Evolutionary conservation across 2,797 vertebrate genomes (phyloP).

Genomic region (Xenops minutus): DNA sequence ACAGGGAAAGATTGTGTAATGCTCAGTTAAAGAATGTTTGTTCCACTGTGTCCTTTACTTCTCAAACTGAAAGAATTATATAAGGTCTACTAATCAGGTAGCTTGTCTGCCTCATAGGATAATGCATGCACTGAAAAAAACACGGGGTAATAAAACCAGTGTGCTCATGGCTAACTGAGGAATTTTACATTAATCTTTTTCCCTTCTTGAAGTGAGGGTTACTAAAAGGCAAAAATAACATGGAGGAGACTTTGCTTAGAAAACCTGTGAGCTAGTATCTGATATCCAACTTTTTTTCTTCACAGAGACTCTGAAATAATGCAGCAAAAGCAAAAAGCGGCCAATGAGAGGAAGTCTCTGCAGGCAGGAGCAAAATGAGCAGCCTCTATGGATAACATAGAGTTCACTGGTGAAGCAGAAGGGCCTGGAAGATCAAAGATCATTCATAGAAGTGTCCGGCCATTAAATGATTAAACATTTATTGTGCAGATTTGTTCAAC

Average conservation of each 20-base stretch:
- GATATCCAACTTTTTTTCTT: neutral
- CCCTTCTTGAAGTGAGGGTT: neutral
- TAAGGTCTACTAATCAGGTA: neutral
- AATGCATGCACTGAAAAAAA: neutral
- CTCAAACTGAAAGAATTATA: neutral
- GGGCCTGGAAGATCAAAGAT: constrained; percentile 29
- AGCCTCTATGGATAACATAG: neutral
- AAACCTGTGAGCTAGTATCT: neutral
- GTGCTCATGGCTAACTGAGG: neutral
- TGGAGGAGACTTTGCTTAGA: neutral
- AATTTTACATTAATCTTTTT: neutral
- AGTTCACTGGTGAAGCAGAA: neutral
- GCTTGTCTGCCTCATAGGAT: neutral
- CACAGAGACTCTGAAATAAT: constrained; percentile 80
- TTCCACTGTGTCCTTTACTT: neutral
- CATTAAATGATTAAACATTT: constrained; percentile 30
- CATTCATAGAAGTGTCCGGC: neutral
- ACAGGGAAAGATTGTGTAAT: neutral
- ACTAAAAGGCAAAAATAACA: neutral
- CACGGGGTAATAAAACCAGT: neutral
- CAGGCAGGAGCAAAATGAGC: constrained; percentile 72
- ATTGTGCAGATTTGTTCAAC: constrained; percentile 43
- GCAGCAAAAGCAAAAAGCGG: constrained; percentile 80
- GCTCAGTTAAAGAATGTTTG: neutral
- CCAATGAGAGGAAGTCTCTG: constrained; percentile 77